Evolutionary conservation across 2,797 vertebrate genomes (phyloP).

Genomic region (Otolemur crassicaudatus): DNA sequence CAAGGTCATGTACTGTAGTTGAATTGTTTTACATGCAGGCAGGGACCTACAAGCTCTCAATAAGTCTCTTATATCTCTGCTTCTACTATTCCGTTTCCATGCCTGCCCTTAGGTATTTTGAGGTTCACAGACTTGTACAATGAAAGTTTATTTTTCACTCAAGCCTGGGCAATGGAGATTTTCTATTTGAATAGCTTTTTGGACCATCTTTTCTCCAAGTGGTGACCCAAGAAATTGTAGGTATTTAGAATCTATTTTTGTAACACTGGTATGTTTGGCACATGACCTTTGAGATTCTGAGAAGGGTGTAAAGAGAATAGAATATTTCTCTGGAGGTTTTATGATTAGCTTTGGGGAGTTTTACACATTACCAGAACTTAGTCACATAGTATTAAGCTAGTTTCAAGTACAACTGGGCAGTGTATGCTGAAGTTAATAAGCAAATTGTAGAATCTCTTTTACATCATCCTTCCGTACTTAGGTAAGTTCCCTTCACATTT

Average conservation of each 20-base stretch:
- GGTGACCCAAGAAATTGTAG: background rate
- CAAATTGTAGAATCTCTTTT: background rate
- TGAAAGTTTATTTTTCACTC: background rate
- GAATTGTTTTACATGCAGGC: background rate
- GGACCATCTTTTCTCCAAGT: background rate
- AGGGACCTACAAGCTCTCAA: background rate
- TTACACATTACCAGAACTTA: background rate
- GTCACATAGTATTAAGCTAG: background rate
- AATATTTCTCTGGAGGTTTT: background rate
- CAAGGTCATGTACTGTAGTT: background rate
- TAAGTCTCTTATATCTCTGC: background rate
- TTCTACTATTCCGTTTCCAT: background rate
- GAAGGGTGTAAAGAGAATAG: background rate
- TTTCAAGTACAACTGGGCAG: background rate
- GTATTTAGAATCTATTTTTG: background rate
- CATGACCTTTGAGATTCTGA: background rate
- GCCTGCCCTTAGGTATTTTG: background rate
- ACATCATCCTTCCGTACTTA: background rate
- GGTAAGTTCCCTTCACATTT: background rate
- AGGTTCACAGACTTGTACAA: background rate
- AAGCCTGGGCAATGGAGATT: background rate
- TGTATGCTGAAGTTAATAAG: background rate
- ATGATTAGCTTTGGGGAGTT: background rate
- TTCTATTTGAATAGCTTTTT: background rate
- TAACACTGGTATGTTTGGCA: background rate